These are phyloP conservation scores for Myathropa florea DNA, from an alignment of 2,888 invertebrate genomes.

Conservation along the genomic window DNA sequence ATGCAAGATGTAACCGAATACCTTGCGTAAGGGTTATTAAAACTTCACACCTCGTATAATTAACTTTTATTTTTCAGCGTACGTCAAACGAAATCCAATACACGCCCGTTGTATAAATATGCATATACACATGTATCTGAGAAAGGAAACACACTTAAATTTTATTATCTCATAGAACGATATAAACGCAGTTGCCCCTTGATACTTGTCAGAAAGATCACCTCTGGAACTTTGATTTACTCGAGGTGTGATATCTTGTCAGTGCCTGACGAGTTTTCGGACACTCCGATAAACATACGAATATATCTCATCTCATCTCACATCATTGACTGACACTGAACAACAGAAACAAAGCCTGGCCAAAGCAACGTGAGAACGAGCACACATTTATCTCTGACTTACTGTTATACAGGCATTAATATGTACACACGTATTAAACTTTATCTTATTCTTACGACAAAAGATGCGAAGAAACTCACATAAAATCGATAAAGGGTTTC, in stretches of 20 bases:
- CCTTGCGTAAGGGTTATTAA: constrained; percentile 1
- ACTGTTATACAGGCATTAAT: constrained; percentile 14
- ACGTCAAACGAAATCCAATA: not conserved
- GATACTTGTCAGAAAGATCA: constrained; percentile 30
- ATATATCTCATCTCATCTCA: not conserved
- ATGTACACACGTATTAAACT: not conserved
- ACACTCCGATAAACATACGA: not conserved
- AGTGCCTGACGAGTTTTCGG: not conserved
- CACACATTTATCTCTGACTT: constrained; percentile 4
- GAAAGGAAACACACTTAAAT: not conserved
- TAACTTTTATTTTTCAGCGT: not conserved
- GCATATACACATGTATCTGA: not conserved
- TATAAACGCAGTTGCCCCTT: constrained; percentile 16
- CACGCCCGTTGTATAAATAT: not conserved
- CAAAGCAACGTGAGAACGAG: constrained; percentile 9
- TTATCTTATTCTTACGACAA: not conserved
- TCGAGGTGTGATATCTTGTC: not conserved
- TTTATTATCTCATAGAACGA: constrained; percentile 30
- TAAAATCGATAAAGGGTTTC: not conserved
- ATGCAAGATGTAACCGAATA: not conserved
- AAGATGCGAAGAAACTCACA: not conserved
- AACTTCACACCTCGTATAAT: constrained; percentile 3
- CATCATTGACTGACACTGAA: not conserved
- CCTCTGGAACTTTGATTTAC: constrained; percentile 32
- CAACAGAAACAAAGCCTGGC: not conserved